phyloP scores from a whole-genome alignment of 2,797 vertebrate species.

The Kryptolebias ocellatus region DNA sequence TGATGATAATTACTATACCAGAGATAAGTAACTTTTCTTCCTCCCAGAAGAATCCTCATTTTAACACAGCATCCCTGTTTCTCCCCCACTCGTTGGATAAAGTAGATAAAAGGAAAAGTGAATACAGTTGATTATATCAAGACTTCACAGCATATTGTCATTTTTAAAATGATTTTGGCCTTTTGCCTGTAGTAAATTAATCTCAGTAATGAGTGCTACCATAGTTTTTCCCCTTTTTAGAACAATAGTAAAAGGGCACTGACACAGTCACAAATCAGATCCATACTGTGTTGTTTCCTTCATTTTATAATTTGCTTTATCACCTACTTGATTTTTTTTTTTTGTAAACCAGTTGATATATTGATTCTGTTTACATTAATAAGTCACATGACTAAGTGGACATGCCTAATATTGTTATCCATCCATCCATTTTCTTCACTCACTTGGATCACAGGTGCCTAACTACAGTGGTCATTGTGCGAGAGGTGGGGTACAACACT shows the following conservation, averaged over 20 bases:
- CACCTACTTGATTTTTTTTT: neutral
- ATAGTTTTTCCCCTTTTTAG: constrained; percentile 30
- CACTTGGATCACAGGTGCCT: no score
- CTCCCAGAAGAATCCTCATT: constrained; percentile 29
- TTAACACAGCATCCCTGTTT: constrained; percentile 15
- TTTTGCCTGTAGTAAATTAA: constrained; percentile 36
- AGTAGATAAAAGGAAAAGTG: constrained; percentile 37
- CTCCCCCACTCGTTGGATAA: constrained; percentile 27
- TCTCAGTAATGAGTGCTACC: constrained; percentile 23
- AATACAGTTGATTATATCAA: constrained; percentile 38
- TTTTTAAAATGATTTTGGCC: constrained; percentile 33
- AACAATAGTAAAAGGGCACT: constrained; percentile 19
- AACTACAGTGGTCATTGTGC: no score
- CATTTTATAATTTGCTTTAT: constrained; percentile 2
- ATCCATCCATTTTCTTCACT: no score
- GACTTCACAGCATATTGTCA: constrained; percentile 13
- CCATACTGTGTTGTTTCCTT: neutral
- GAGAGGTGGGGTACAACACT: no score
- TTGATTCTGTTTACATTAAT: neutral
- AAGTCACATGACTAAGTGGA: neutral
- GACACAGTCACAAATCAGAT: constrained; percentile 4
- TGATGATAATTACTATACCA: no score
- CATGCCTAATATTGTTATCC: no score
- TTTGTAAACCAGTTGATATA: neutral
- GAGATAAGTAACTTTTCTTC: constrained; percentile 16